Evolutionary conservation across 2,797 vertebrate genomes (phyloP), one percentile per base, ranked within the genome.

Genomic region (Myiothlypis coronata): DNA sequence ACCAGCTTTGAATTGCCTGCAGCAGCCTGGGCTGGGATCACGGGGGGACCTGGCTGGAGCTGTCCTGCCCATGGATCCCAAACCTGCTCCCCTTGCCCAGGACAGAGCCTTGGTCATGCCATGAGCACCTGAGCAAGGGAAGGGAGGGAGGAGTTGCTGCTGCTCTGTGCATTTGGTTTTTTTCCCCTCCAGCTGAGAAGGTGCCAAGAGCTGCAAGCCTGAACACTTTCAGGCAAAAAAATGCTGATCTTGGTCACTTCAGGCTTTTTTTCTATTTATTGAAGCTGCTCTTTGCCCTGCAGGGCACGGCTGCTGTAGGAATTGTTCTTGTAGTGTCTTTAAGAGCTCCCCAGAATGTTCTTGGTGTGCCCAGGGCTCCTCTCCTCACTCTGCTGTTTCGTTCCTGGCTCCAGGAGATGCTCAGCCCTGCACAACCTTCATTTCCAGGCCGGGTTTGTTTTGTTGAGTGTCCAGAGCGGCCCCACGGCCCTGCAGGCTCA

Each of bases 131-230:
- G 28, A 26, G 47, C 28, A 3, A 9, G 43, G 35, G 4, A 3
- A 53, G 9, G 27, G 14, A n/a, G 28, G 65, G 41, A 67, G 10
- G 47, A 27, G 46, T 0, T 44, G 50, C 61, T 12, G 34, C 57
- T 55, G 9, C 69, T 67, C 7, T 1, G 3, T 2, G 7, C 24
- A 20, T 56, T 80, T 50, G 39, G 8, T 14, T 28, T 68, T 50
- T 59, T 19, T 19, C 30, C 43, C 14, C 41, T 71, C 28, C 17
- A 44, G 15, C n/a, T 34, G 55, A 11, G 2, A 5, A 26, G n/a
- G 43, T 26, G 68, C 87, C 64, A 53, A 64, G 70, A 53, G 50
- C 35, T 65, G 50, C 92, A 82, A 92, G 89, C 28, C 86, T 26
- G 44, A 44, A 44, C 44, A 44, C 44, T 44, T 44, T 6, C 44